These are phyloP conservation scores for Xiphophorus birchmanni DNA, from an alignment of 2,797 vertebrate species.

Conservation along the genomic window DNA sequence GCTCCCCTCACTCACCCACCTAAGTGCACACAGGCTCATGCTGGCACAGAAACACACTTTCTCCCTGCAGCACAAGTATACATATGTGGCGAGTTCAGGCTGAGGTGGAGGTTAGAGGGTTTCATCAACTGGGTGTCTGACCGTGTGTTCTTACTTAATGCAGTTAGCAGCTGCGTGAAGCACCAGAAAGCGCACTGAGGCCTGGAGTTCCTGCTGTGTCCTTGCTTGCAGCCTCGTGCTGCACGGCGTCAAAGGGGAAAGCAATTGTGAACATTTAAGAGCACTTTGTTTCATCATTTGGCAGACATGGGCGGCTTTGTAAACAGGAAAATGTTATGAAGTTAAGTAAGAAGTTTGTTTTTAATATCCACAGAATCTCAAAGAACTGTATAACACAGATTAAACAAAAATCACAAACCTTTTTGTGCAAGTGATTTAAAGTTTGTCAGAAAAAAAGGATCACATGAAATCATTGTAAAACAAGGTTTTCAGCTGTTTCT, in stretches of 20 bases:
- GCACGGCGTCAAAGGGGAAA: slow-evolving; percentile 30
- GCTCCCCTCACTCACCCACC: slow-evolving; percentile 61
- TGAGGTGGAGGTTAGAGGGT: slow-evolving; percentile 59
- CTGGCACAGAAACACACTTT: slow-evolving; percentile 50
- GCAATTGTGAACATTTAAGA: slow-evolving; percentile 6
- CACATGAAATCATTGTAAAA: neutral
- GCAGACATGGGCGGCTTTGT: slow-evolving; percentile 19
- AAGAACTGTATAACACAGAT: neutral
- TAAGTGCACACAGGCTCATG: slow-evolving; percentile 31
- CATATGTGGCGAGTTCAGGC: slow-evolving; percentile 39
- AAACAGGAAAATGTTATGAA: slow-evolving; percentile 25
- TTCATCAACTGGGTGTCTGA: slow-evolving; percentile 60
- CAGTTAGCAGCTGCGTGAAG: slow-evolving; percentile 50
- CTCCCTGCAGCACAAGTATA: slow-evolving; percentile 15
- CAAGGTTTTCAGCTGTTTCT: neutral
- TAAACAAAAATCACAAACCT: neutral
- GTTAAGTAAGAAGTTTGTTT: neutral
- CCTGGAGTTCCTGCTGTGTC: slow-evolving; percentile 42
- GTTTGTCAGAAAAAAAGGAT: neutral
- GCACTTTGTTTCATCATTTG: slow-evolving; percentile 21
- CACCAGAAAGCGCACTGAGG: slow-evolving; percentile 34
- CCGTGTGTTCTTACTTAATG: slow-evolving; percentile 58
- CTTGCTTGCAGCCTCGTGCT: slow-evolving; percentile 38
- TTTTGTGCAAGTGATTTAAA: neutral
- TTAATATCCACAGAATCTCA: neutral